phyloP scores from a whole-genome alignment of 2,797 vertebrate genomes.

The Neopelma chrysocephalum region DNA sequence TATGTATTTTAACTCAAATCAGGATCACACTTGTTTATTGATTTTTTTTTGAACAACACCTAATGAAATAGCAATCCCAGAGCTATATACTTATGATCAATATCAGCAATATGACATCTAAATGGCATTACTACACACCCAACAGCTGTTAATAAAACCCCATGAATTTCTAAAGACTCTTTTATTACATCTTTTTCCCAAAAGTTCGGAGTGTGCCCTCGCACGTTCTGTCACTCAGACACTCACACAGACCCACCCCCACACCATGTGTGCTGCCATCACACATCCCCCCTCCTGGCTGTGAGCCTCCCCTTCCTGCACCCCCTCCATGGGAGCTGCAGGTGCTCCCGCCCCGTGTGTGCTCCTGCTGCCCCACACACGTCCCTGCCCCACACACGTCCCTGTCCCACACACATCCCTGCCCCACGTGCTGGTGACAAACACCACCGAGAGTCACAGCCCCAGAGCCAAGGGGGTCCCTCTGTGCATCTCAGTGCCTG shows the following conservation, averaged over 20 bases:
- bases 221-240: accelerated
- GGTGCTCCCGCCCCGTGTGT: background rate
- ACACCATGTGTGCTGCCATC: background rate
- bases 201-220: background rate
- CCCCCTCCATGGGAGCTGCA: accelerated
- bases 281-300: background rate
- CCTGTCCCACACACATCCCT: too few species aligned
- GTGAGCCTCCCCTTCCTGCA: background rate
- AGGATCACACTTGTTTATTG: background rate
- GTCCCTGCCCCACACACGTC: too few species aligned
- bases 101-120: background rate
- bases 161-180: background rate
- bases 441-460: background rate
- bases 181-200: background rate
- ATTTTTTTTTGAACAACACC: background rate
- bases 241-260: background rate
- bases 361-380: background rate
- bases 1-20: background rate
- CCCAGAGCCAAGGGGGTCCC: background rate
- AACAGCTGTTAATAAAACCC: background rate
- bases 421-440: background rate
- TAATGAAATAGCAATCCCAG: background rate
- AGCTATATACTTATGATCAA: background rate
- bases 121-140: background rate
- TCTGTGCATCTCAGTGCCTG: background rate